Percentiles rank a stretch among this genome's conserved stretches.
Conservation (phyloP, 1,140 invertebrate species). For the Megalonaias nervosa region DNA sequence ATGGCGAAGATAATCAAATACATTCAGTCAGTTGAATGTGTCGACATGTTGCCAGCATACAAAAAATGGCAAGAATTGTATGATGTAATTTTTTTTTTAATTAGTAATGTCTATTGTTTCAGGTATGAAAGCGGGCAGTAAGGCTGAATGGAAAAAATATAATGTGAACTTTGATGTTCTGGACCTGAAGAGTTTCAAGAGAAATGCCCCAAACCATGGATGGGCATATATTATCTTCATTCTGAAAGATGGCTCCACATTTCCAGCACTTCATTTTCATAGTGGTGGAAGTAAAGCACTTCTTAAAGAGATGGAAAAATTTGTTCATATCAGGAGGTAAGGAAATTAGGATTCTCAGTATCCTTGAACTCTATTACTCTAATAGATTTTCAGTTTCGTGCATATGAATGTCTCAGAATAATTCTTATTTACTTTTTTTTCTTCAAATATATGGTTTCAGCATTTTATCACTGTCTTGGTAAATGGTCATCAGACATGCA, state of each 20-base stretch:
- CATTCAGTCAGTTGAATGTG: too few relatives aligned
- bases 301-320: conserved; percentile 74
- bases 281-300: conserved; percentile 87
- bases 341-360: not conserved
- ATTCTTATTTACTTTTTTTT: too few relatives aligned
- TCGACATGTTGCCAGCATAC: too few relatives aligned
- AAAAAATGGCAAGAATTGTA: too few relatives aligned
- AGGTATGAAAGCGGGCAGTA: not conserved
- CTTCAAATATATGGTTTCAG: too few relatives aligned
- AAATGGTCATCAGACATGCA: too few relatives aligned
- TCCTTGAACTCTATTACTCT: not conserved
- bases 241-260: conserved; percentile 79
- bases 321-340: conserved; percentile 72
- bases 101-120: too few relatives aligned
- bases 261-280: conserved; percentile 88
- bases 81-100: too few relatives aligned
- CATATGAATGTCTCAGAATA: too few relatives aligned
- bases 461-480: too few relatives aligned
- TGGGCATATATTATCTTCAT: conserved; percentile 72
- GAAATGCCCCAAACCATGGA: conserved; percentile 62
- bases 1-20: too few relatives aligned
- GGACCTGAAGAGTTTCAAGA: conserved; percentile 72
- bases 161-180: conserved; percentile 71
- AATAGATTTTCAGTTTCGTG: not conserved
- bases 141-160: conserved; percentile 57